phyloP scores from a whole-genome alignment of 2,888 invertebrate genomes.

The Melanargia galathea region DNA sequence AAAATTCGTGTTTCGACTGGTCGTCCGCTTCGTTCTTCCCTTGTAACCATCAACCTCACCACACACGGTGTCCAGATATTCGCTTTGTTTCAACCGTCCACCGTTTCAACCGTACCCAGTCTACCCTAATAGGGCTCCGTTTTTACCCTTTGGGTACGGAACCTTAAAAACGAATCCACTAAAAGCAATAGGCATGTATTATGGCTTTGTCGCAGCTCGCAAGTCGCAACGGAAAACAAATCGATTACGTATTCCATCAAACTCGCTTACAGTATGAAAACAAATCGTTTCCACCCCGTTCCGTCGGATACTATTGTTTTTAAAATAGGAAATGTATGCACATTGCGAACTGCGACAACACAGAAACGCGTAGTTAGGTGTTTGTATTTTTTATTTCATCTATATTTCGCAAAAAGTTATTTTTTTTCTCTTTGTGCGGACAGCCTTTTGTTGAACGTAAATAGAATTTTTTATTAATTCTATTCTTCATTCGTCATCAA shows the following conservation, averaged over 20 bases:
- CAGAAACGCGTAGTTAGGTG: neutral
- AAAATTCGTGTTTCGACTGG: too few relatives aligned
- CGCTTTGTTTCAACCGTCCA: too few relatives aligned
- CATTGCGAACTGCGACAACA: neutral
- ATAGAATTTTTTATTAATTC: too few relatives aligned
- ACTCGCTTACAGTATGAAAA: neutral
- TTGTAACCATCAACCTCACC: too few relatives aligned
- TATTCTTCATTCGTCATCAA: too few relatives aligned
- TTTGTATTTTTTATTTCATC: neutral
- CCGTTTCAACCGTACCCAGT: too few relatives aligned
- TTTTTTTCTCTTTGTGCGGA: neutral
- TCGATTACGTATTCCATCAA: neutral
- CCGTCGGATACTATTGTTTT: neutral
- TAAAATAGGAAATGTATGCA: neutral
- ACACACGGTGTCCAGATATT: too few relatives aligned
- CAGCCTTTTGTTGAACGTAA: too few relatives aligned
- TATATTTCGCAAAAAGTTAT: neutral
- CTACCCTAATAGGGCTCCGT: too few relatives aligned
- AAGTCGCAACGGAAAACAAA: neutral
- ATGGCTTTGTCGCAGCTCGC: neutral
- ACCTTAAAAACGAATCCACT: neutral
- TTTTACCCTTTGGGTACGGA: too few relatives aligned
- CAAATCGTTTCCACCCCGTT: neutral
- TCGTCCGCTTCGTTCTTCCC: too few relatives aligned
- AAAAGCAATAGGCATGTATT: neutral